Evolutionary conservation across 2,888 invertebrate species (phyloP), one percentile per base, ranked within the genome.

Genomic region (Pammene fasciana): DNA sequence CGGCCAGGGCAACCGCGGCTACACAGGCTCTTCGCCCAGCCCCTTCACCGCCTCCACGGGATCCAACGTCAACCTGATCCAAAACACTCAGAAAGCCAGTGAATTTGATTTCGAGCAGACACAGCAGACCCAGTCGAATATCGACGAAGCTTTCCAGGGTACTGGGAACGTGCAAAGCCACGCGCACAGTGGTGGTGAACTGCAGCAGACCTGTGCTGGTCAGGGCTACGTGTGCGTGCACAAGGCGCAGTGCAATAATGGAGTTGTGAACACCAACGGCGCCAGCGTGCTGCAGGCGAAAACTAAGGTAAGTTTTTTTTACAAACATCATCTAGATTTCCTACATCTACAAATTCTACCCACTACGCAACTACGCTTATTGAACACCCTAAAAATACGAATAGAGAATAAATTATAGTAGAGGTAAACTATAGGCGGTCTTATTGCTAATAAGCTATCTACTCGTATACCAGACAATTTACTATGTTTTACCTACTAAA

Each of bases 221-320:
- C 86, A 90, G 61, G 94, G 94, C 8, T 93, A 93, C 79, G 88
- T 94, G 54, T 96, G 96, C 80, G 95, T 95, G 0, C 85, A 90
- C 0, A 94, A 93, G 72, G 83, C 93, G 0, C 89, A 93, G 74
- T 96, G 96, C 80, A 82, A 90, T 72, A 94, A 95, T 72, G 95
- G 95, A 26, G 92, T 94, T 0, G 93, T 93, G 68, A 93, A 89
- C 79, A 87, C 84, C 5, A 91, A 93, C 70, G 93, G 92, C 10
- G 90, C 89, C 46, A 91, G 87, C 52, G 78, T 93, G 0, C 81
- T 92, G 45, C 93, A 93, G 76, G 90, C 92, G 1, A 92, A 88
- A 68, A 89, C 88, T 67, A 89, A 90, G 93, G 95, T 95, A 79
- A 93, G 94, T 89, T n/a, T 67, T 72, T 41, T n/a, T 55, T 66